Base-by-base conservation (phyloP, 2,888 invertebrate species). In the Orthosia cruda region DNA sequence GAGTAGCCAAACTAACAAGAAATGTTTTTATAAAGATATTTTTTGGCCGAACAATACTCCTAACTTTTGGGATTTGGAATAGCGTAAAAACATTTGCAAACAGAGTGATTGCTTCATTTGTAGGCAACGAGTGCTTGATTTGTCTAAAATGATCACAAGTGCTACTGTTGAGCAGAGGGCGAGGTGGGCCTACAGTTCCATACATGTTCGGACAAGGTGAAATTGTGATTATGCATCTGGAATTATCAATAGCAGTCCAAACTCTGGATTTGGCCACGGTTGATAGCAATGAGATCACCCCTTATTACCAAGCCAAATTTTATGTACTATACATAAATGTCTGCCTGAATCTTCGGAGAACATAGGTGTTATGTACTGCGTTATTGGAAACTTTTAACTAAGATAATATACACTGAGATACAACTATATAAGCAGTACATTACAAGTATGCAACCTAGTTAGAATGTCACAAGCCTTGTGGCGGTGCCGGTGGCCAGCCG, bases 391-490 rank as follows among this genome's bases (percentile, higher is more conserved):
- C n/a, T 45, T 13, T 11, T 13, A 32, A 70, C 3, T 26, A 32
- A 54, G 32, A 49, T n/a, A 75, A 73, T 23, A 52, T 7, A 52
- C 16, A 26, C 4, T 23, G 16, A 55, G 20, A 71, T 20, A 78
- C 26, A 40, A 71, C 3, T 70, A 50, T 26, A 11, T n/a, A 32
- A 70, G 15, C n/a, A 26, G 54, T 55, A 57, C n/a, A 74, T 63
- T 71, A 61, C 49, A 15, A 71, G 23, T 59, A 55, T 65, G 50
- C 54, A 59, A 50, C 15, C 63, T 67, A 72, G 69, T 83, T 84
- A 71, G 65, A 83, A 73, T 86, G 79, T 71, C 72, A 66, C 70
- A 71, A 67, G 62, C 50, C 50, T 49, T 47, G 54, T 40, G 59
- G 55, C 55, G 15, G 55, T 40, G 40, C 40, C 55, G 23, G 55